These are phyloP conservation scores for Pterocles burchelli DNA, from an alignment of 2,113 vertebrate species.

Conservation along the genomic window DNA sequence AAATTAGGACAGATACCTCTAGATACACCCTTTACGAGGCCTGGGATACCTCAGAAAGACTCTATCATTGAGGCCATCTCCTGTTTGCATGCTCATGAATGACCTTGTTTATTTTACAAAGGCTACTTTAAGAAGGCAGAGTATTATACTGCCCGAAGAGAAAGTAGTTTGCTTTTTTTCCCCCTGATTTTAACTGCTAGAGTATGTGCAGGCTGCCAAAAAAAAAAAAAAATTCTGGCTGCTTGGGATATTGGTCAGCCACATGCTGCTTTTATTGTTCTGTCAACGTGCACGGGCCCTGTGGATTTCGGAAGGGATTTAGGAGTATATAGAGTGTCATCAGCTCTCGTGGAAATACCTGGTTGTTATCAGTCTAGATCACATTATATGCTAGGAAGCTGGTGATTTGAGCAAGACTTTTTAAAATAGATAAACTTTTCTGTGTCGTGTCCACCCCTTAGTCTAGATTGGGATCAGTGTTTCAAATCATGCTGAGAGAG, in stretches of 20 bases:
- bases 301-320: not conserved
- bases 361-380: not conserved
- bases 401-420: not conserved
- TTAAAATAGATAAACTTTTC: not conserved
- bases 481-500: not conserved
- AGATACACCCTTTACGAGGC: rapidly evolving
- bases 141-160: not conserved
- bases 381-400: not conserved
- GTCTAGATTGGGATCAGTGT: not conserved
- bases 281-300: not conserved
- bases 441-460: not conserved
- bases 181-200: not conserved
- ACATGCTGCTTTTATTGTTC: not conserved
- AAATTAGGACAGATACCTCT: not conserved
- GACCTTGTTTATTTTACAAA: not conserved
- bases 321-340: not conserved
- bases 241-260: not conserved
- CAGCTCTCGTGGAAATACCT: not conserved
- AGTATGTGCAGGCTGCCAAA: not conserved
- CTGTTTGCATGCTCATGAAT: not conserved
- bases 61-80: not conserved
- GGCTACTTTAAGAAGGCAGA: not conserved
- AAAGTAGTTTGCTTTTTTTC: not conserved
- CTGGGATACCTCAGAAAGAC: not conserved
- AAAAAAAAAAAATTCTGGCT: not conserved